Percentiles rank a stretch among this genome's conserved stretches.
These are phyloP conservation scores for Hydrolagus colliei DNA, from an alignment of 2,797 vertebrate genomes.

Conservation along the genomic window DNA sequence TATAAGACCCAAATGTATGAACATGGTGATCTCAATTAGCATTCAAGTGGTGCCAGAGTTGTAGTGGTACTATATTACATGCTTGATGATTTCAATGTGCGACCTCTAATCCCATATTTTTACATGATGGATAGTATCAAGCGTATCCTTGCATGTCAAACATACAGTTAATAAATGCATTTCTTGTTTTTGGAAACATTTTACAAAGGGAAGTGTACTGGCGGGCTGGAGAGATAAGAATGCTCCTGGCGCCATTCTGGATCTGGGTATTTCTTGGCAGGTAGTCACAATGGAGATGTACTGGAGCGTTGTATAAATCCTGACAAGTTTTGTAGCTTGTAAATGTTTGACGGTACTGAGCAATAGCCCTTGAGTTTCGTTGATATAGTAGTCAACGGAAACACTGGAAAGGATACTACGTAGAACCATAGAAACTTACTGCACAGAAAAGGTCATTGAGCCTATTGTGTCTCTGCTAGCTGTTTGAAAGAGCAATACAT, in stretches of 20 bases:
- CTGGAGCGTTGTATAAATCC: not conserved
- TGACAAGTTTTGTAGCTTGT: not conserved
- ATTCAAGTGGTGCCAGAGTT: not conserved
- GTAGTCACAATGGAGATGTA: not conserved
- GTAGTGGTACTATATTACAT: not conserved
- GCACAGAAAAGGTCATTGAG: no score
- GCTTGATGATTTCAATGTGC: not conserved
- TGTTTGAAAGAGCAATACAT: no score
- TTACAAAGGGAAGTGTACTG: not conserved
- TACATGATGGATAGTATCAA: not conserved
- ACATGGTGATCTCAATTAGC: not conserved
- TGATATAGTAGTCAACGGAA: no score
- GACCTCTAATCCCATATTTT: slow-evolving; percentile 5
- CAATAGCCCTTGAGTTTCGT: no score
- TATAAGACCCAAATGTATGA: not conserved
- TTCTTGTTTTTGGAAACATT: not conserved
- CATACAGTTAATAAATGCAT: not conserved
- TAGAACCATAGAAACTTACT: no score
- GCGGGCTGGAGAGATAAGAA: not conserved
- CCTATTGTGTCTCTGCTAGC: no score
- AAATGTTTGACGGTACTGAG: no score
- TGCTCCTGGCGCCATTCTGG: not conserved
- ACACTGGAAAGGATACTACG: no score
- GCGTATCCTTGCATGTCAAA: slow-evolving; percentile 1
- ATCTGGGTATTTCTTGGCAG: not conserved